Conservation (phyloP, 2,113 vertebrate genomes). For the Aspidoscelis tigris region DNA sequence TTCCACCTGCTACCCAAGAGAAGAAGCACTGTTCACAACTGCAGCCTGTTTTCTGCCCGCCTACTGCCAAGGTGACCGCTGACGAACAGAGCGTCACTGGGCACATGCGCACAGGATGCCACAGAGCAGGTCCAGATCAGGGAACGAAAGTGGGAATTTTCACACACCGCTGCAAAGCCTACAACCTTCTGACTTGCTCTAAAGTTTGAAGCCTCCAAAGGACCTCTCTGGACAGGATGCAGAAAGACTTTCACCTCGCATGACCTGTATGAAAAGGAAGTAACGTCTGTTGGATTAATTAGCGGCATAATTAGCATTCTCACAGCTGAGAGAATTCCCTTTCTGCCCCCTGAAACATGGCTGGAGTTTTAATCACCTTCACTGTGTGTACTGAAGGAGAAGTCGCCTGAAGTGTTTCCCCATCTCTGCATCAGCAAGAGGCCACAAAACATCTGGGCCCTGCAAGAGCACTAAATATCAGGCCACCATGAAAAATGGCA, state of each 20-base stretch:
- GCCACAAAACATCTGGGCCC: background rate
- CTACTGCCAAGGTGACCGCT: background rate
- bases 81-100: background rate
- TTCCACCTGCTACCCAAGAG: no score
- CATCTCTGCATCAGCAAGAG: background rate
- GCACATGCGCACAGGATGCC: background rate
- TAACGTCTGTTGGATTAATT: conserved; percentile 79
- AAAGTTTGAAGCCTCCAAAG: background rate
- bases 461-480: background rate
- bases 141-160: background rate
- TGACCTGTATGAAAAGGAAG: conserved; percentile 61
- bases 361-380: conserved; percentile 64
- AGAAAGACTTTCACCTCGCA: conserved; percentile 50
- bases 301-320: conserved; percentile 76
- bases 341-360: conserved; percentile 66
- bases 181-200: background rate
- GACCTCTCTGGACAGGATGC: background rate
- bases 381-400: conserved; percentile 25
- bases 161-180: background rate
- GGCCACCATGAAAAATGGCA: no score
- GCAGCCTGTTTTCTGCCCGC: background rate
- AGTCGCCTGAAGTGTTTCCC: conserved; percentile 8
- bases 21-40: background rate
- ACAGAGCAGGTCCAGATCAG: background rate
- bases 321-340: conserved; percentile 68